Conservation (phyloP, 2,113 vertebrate species). For the Odontesthes bonariensis region DNA sequence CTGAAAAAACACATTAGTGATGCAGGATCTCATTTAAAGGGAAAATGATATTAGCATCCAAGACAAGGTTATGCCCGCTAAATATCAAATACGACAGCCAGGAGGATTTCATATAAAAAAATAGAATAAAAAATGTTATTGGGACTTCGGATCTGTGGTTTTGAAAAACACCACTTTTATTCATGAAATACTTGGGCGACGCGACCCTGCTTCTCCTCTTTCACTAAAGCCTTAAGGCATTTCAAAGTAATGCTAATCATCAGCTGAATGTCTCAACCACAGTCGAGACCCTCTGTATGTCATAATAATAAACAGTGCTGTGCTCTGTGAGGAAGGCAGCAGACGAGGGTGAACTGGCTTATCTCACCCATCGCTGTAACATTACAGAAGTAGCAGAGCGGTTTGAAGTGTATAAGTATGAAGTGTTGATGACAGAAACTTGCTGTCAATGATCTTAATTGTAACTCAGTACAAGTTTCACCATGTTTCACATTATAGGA, state of each 20-base stretch:
- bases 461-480: conserved; percentile 3
- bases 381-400: conserved; percentile 36
- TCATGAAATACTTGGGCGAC: conserved; percentile 57
- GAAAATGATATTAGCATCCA: conserved; percentile 47
- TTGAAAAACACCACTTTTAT: conserved; percentile 47
- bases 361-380: conserved; percentile 60
- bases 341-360: conserved; percentile 32
- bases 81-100: conserved; percentile 49
- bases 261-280: conserved; percentile 46
- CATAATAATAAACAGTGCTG: conserved; percentile 48
- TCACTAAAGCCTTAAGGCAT: conserved; percentile 54
- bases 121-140: conserved; percentile 34
- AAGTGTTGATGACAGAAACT: conserved; percentile 38
- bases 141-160: conserved; percentile 36
- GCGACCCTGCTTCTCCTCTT: conserved; percentile 53
- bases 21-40: conserved; percentile 18
- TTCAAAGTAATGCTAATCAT: conserved; percentile 53
- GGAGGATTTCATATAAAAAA: conserved; percentile 45
- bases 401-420: conserved; percentile 47
- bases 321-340: background rate
- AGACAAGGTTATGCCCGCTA: conserved; percentile 29
- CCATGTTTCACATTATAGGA: conserved; percentile 16
- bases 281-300: conserved; percentile 26
- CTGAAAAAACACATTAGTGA: conserved; percentile 51
- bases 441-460: conserved; percentile 11